A percentile compares a stretch with the other conserved stretches of the same genome.
Evolutionary conservation across 2,113 vertebrate genomes (phyloP).

Genomic region (Narcine bancroftii): DNA sequence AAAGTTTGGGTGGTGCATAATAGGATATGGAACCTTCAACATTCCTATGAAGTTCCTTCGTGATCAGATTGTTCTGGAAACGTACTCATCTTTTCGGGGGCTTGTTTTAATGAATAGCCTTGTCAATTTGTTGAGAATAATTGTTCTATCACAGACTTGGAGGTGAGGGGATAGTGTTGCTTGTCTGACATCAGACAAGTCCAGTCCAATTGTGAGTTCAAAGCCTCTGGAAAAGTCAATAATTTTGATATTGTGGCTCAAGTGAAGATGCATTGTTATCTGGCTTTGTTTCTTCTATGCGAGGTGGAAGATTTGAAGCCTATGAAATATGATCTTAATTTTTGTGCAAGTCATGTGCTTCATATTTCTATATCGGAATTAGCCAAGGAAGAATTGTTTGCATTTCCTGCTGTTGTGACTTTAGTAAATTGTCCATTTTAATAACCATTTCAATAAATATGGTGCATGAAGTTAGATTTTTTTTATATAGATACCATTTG

Average conservation of each 20-base stretch:
- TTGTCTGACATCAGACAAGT: neutral
- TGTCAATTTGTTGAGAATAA: neutral
- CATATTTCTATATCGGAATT: too few relatives aligned
- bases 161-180: too few relatives aligned
- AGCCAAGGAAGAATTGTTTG: neutral
- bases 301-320: neutral
- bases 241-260: neutral
- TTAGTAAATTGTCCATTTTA: neutral
- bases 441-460: neutral
- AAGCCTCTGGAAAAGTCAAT: neutral
- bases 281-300: neutral
- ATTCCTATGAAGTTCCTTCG: too few relatives aligned
- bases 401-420: neutral
- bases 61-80: too few relatives aligned
- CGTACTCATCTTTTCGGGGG: neutral
- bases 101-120: neutral
- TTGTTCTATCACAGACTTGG: neutral
- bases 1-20: too few relatives aligned
- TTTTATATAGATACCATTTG: neutral
- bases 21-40: too few relatives aligned
- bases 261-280: neutral
- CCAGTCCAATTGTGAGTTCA: neutral
- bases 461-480: neutral
- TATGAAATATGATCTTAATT: neutral
- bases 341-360: too few relatives aligned